Percentiles rank a stretch among this genome's conserved stretches.
Evolutionary conservation across 2,797 vertebrate genomes (phyloP).

Genomic region (Chlorospingus semifuscus): DNA sequence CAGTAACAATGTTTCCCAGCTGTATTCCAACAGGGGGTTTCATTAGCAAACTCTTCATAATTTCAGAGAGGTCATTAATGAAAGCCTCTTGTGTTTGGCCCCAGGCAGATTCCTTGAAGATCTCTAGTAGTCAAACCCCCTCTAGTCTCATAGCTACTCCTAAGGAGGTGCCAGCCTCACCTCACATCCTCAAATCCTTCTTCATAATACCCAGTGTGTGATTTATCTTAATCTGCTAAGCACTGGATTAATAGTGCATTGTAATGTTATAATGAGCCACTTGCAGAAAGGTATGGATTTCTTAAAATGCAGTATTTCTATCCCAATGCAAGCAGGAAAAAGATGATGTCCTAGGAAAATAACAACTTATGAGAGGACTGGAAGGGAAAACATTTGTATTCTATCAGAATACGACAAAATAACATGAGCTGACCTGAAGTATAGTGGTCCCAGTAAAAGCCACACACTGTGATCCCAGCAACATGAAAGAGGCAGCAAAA

Average conservation of each 20-base stretch:
- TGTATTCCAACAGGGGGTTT: neutral
- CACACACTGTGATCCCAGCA: neutral
- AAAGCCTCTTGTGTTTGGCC: neutral
- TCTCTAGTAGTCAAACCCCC: neutral
- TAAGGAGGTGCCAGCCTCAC: neutral
- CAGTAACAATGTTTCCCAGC: neutral
- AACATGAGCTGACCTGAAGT: neutral
- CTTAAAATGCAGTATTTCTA: neutral
- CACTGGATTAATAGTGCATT: neutral
- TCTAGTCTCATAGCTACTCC: neutral
- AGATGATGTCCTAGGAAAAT: neutral
- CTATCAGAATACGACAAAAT: neutral
- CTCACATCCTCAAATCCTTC: neutral
- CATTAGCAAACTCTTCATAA: conserved; percentile 29
- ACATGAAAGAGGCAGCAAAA: neutral
- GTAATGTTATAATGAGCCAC: neutral
- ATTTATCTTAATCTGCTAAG: neutral
- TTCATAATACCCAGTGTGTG: neutral
- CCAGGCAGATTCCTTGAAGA: neutral
- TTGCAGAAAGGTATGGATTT: neutral
- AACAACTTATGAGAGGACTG: neutral
- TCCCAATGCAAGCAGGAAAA: neutral
- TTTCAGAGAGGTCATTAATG: neutral
- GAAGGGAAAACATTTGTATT: neutral
- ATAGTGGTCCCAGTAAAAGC: neutral